phyloP scores from a whole-genome alignment of 2,113 vertebrate species.

The Scomber japonicus region DNA sequence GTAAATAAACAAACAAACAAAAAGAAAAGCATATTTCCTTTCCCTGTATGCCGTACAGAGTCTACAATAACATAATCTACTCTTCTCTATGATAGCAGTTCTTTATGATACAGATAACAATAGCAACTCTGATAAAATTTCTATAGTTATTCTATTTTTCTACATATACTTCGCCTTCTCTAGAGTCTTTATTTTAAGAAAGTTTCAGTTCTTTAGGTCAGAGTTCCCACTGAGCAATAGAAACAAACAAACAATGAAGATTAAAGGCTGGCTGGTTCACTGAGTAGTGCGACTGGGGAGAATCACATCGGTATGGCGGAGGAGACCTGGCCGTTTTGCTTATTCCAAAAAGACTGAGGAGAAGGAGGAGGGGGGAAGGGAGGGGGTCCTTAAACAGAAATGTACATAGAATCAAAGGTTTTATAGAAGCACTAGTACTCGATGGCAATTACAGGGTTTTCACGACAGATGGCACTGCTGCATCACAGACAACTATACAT shows the following conservation, averaged over 20 bases:
- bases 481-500: slow-evolving; percentile 75
- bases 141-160: slow-evolving; percentile 81
- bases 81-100: slow-evolving; percentile 76
- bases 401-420: slow-evolving; percentile 36
- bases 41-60: slow-evolving; percentile 61
- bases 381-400: slow-evolving; percentile 58
- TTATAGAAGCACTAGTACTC: slow-evolving; percentile 57
- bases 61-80: slow-evolving; percentile 70
- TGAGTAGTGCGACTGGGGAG: slow-evolving; percentile 75
- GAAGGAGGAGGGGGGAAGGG: not conserved
- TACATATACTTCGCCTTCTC: slow-evolving; percentile 78
- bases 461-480: slow-evolving; percentile 81
- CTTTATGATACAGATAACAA: slow-evolving; percentile 79
- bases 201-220: slow-evolving; percentile 59
- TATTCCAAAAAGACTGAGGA: slow-evolving; percentile 55
- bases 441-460: slow-evolving; percentile 72
- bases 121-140: slow-evolving; percentile 82
- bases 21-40: slow-evolving; percentile 46
- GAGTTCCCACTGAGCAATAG: slow-evolving; percentile 72
- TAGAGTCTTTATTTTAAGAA: slow-evolving; percentile 74
- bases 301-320: slow-evolving; percentile 67
- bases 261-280: slow-evolving; percentile 83
- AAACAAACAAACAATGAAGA: slow-evolving; percentile 72
- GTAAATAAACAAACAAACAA: slow-evolving; percentile 59
- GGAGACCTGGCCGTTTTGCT: slow-evolving; percentile 55